Conservation (phyloP, 2,888 invertebrate species). For the Megamerina dolium region DNA sequence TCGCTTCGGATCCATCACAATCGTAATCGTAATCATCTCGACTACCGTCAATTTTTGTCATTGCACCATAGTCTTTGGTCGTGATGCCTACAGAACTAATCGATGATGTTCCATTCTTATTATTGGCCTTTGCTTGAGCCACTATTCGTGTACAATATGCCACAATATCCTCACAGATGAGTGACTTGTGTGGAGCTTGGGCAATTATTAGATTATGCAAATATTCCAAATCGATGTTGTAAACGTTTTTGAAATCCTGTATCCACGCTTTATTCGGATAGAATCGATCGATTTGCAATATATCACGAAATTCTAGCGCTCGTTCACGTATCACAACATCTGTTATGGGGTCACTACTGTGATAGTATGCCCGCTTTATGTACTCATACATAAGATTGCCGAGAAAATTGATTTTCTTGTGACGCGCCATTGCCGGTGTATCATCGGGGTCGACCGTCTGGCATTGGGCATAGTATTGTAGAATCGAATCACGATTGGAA, state of each 20-base stretch:
- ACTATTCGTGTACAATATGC: slow-evolving; percentile 23
- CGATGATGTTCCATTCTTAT: too few relatives aligned
- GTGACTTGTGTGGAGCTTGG: slow-evolving; percentile 19
- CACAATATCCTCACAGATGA: slow-evolving; percentile 23
- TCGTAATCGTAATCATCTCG: too few relatives aligned
- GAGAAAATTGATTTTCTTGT: slow-evolving; percentile 28
- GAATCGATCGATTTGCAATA: slow-evolving; percentile 24
- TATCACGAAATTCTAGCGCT: slow-evolving; percentile 24
- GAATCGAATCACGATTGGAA: slow-evolving; percentile 25
- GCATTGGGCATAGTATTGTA: slow-evolving; percentile 26
- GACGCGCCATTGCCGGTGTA: slow-evolving; percentile 22
- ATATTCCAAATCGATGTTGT: slow-evolving; percentile 22
- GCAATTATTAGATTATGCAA: slow-evolving; percentile 20
- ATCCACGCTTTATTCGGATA: slow-evolving; percentile 28
- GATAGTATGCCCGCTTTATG: slow-evolving; percentile 23
- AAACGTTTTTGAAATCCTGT: slow-evolving; percentile 24
- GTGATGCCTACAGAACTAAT: too few relatives aligned
- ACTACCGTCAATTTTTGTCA: too few relatives aligned
- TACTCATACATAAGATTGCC: slow-evolving; percentile 28
- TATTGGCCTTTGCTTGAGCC: slow-evolving; percentile 16
- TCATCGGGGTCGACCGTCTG: slow-evolving; percentile 23
- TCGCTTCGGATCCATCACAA: slow-evolving; percentile 17
- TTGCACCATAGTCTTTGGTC: too few relatives aligned
- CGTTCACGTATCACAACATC: slow-evolving; percentile 22
- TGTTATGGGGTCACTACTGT: slow-evolving; percentile 15